phyloP scores from a whole-genome alignment of 2,888 invertebrate genomes.

The Trachelus stipa region DNA sequence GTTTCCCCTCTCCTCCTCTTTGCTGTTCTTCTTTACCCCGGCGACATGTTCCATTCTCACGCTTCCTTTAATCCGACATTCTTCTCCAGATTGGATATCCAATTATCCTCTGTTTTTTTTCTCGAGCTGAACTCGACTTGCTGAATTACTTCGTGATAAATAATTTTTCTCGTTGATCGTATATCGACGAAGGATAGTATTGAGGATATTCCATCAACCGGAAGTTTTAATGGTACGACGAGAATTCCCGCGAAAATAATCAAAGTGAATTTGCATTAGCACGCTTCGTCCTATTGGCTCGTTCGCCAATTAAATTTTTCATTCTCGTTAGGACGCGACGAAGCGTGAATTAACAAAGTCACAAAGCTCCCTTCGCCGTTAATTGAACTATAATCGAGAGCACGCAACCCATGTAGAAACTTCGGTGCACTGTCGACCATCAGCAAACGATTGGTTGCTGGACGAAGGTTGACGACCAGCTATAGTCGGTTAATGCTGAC shows the following conservation, averaged over 20 bases:
- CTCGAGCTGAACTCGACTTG: background rate
- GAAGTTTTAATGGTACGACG: constrained; percentile 36
- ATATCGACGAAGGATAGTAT: background rate
- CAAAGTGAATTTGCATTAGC: constrained; percentile 58
- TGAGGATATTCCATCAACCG: background rate
- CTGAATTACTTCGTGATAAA: background rate
- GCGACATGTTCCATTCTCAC: background rate
- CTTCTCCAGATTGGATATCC: background rate
- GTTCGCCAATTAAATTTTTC: constrained; percentile 49
- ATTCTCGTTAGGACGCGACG: constrained; percentile 32
- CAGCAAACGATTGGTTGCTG: too few species aligned
- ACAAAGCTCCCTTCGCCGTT: constrained; percentile 43
- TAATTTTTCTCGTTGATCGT: background rate
- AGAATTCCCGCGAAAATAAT: constrained; percentile 29
- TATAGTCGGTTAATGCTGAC: too few species aligned
- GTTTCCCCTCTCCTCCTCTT: background rate
- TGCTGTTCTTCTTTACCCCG: background rate
- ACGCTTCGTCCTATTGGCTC: constrained; percentile 44
- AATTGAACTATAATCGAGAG: constrained; percentile 13
- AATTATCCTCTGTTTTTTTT: background rate
- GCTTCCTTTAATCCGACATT: background rate
- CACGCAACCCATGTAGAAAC: background rate
- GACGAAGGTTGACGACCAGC: too few species aligned
- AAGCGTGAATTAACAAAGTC: constrained; percentile 46
- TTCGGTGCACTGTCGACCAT: too few species aligned